Base-by-base conservation (phyloP, 2,113 vertebrate genomes). In the Channa argus region DNA sequence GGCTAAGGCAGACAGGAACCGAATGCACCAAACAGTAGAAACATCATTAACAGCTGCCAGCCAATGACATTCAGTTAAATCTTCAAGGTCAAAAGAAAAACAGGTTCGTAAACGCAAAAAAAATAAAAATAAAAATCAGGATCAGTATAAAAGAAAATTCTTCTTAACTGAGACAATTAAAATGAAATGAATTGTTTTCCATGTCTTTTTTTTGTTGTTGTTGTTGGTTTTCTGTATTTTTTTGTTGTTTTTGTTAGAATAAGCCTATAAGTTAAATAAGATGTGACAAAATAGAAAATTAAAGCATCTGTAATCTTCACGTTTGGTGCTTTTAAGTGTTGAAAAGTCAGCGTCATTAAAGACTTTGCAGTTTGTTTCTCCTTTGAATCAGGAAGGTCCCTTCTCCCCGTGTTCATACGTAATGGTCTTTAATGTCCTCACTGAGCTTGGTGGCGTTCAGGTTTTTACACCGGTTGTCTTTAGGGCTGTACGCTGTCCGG, bases 401-500 rank as follows among this genome's bases (percentile, higher is more conserved):
- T 38, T 50, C 55, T 55, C 12, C 7, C 59, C 43, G 64, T 3
- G 67, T 74, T 90, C 74, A 92, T 54, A 91, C 78, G 0, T 89
- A 90, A 56, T 95, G 95, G 90, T 97, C 96, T 93, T 90, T 95
- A 82, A 93, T 79, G 71, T 93, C 94, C 77, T 94, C 89, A 74
- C 92, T 74, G 85, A 86, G 88, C 65, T 89, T 91, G 71, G 90
- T 93, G 74, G 94, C 92, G 38, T 94, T 95, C 84, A 92, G 82
- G 92, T 96, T 95, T 94, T 97, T 95, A 41, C 93, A 94, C 8
- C 96, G 95, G 94, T 99, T 98, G 95, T 98, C 97, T 91, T 97
- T 96, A 86, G 96, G 95, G 92, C 94, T 94, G 90, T 90, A 93
- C 0, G 88, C 86, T 53, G 94, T 96, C 95, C 96, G 95, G 85